A percentile compares a stretch with the other conserved stretches of the same genome.
Evolutionary conservation across 2,797 vertebrate species (phyloP).

Genomic region (Cuculus canorus): DNA sequence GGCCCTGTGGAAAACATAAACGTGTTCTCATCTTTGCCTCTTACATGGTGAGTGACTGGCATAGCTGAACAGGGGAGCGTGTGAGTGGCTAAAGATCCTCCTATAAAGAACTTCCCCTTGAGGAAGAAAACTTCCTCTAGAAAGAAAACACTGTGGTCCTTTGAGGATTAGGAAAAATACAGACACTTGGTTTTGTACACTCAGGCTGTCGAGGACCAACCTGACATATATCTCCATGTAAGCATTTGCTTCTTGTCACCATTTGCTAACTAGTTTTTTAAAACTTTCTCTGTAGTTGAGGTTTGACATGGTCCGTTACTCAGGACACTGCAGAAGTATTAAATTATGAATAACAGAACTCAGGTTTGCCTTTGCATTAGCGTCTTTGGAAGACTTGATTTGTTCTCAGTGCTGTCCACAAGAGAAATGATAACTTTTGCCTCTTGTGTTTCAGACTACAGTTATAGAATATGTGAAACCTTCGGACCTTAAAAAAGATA

Average conservation of each 20-base stretch:
- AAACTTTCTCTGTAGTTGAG: not conserved
- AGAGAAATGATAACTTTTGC: not conserved
- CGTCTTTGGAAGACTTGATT: not conserved
- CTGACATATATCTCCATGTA: not conserved
- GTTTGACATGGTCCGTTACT: not conserved
- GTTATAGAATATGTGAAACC: conserved; percentile 98
- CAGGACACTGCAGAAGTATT: not conserved
- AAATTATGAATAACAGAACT: not conserved
- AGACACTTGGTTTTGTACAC: not conserved
- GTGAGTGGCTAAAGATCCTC: not conserved
- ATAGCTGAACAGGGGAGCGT: not conserved
- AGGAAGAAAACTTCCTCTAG: not conserved
- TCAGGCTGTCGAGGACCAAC: not conserved
- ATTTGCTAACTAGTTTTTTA: not conserved
- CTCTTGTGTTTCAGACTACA: conserved; percentile 85
- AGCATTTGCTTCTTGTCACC: not conserved
- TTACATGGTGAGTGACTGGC: conserved; percentile 87
- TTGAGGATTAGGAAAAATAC: not conserved
- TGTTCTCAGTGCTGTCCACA: not conserved
- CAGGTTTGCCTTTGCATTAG: not conserved
- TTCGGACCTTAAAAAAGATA: conserved; percentile 96
- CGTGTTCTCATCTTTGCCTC: conserved; percentile 96
- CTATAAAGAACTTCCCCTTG: not conserved
- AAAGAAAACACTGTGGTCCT: not conserved
- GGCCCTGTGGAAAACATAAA: conserved; percentile 98